Evolutionary conservation across 2,113 vertebrate species (phyloP).

Genomic region (Mustelus asterias): DNA sequence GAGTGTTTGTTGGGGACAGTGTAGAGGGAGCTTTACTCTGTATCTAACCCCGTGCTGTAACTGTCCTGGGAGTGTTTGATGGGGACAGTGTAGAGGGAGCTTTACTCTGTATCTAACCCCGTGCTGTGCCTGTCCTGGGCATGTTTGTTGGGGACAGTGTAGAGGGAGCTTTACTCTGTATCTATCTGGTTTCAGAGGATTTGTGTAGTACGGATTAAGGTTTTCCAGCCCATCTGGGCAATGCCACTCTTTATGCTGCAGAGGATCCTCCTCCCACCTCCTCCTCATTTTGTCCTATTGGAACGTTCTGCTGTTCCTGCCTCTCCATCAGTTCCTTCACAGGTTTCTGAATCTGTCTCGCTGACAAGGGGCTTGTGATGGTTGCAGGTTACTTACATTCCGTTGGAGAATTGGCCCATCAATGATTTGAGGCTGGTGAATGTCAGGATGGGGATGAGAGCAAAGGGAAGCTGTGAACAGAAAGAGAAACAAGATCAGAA

Average conservation of each 20-base stretch:
- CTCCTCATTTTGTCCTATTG: not conserved
- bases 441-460: slow-evolving; percentile 61
- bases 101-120: too few species aligned
- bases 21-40: not conserved
- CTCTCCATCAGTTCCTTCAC: not conserved
- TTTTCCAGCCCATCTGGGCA: too few species aligned
- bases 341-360: not conserved
- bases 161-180: too few species aligned
- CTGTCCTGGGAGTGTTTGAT: not conserved
- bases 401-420: slow-evolving; percentile 64
- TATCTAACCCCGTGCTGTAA: not conserved
- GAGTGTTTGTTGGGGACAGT: not conserved
- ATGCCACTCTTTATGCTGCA: not conserved
- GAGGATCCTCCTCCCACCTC: not conserved
- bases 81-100: not conserved
- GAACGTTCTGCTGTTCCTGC: not conserved
- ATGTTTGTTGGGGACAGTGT: too few species aligned
- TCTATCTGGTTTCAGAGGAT: too few species aligned
- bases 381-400: slow-evolving; percentile 53
- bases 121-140: too few species aligned
- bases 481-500: not conserved
- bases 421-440: slow-evolving; percentile 64
- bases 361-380: accelerated
- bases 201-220: too few species aligned
- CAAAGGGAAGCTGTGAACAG: slow-evolving; percentile 59